Percentiles rank a stretch among this genome's conserved stretches.
Conservation (phyloP, 30 jellyfish, hydroid and myxozoan species). For the Aurelia aurita region DNA sequence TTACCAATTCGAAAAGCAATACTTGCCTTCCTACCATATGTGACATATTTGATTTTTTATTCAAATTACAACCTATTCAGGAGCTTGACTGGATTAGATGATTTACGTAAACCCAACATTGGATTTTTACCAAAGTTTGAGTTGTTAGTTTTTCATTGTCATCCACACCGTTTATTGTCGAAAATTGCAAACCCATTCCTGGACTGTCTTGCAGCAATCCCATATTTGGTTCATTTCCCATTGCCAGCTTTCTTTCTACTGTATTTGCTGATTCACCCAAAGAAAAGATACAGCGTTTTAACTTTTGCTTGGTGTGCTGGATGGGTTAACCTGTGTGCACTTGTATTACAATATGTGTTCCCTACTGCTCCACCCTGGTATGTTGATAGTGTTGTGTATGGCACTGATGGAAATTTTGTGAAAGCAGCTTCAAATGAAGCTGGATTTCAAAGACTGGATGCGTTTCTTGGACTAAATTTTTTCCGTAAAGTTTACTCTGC, state of each 20-base stretch:
- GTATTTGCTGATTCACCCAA: conserved; percentile 69
- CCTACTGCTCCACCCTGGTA: conserved; percentile 99
- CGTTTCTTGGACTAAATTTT: conserved; percentile 80
- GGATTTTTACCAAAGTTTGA: conserved; percentile 97
- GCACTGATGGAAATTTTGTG: conserved; percentile 81
- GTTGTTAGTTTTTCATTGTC: conserved; percentile 86
- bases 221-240: conserved; percentile 93
- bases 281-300: conserved; percentile 67
- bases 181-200: conserved; percentile 86
- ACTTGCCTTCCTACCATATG: conserved; percentile 81
- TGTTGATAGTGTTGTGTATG: conserved; percentile 98
- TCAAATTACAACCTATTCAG: conserved; percentile 78
- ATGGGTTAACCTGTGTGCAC: conserved; percentile 88
- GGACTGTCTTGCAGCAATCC: conserved; percentile 97
- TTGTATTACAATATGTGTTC: conserved; percentile 78
- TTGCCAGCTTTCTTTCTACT: conserved; percentile 89
- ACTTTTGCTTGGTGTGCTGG: conserved; percentile 99
- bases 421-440: conserved; percentile 95
- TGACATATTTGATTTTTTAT: conserved; percentile 71
- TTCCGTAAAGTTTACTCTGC: conserved; percentile 95
- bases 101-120: conserved; percentile 81
- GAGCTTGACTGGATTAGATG: conserved; percentile 86
- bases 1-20: conserved; percentile 78
- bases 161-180: conserved; percentile 92
- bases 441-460: conserved; percentile 97